Percentiles rank a stretch among this genome's conserved stretches.
These are phyloP conservation scores for Lanistes nyassanus DNA, from an alignment of 1,140 invertebrate genomes.

Conservation along the genomic window DNA sequence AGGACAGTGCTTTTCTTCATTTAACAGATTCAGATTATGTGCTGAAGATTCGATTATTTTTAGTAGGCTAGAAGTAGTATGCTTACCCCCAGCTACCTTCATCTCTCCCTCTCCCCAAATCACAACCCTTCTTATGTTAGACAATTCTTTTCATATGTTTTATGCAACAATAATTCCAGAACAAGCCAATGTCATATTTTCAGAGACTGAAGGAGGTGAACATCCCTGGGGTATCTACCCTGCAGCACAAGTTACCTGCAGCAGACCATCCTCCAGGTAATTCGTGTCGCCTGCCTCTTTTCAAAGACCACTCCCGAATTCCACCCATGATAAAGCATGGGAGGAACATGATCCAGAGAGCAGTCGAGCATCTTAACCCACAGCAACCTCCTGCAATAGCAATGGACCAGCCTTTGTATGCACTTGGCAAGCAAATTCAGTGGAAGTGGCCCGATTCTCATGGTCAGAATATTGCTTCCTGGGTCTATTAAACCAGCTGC, in stretches of 20 bases:
- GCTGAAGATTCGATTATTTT: too few species aligned
- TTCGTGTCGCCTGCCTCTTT: conserved; percentile 29
- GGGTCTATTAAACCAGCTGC: not conserved
- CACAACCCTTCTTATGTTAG: too few species aligned
- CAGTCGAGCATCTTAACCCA: conserved; percentile 40
- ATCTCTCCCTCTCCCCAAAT: too few species aligned
- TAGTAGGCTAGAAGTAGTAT: too few species aligned
- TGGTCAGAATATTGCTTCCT: conserved; percentile 33
- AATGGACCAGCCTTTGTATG: conserved; percentile 44
- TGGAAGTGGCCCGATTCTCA: conserved; percentile 32
- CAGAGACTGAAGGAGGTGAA: not conserved
- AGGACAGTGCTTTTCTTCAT: too few species aligned
- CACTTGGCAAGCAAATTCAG: conserved; percentile 46
- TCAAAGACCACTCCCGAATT: conserved; percentile 29
- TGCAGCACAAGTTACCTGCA: not conserved
- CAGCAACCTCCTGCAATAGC: conserved; percentile 40
- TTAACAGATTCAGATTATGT: too few species aligned
- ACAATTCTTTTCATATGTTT: too few species aligned
- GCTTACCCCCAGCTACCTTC: too few species aligned
- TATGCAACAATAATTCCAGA: too few species aligned
- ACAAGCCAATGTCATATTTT: too few species aligned
- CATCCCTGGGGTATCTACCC: not conserved
- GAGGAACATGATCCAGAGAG: conserved; percentile 34
- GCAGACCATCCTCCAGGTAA: conserved; percentile 13
- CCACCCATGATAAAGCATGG: conserved; percentile 35